Evolutionary conservation across 2,888 invertebrate species (phyloP), one percentile per base, ranked within the genome.

Genomic region (Stenotaenia linearis): DNA sequence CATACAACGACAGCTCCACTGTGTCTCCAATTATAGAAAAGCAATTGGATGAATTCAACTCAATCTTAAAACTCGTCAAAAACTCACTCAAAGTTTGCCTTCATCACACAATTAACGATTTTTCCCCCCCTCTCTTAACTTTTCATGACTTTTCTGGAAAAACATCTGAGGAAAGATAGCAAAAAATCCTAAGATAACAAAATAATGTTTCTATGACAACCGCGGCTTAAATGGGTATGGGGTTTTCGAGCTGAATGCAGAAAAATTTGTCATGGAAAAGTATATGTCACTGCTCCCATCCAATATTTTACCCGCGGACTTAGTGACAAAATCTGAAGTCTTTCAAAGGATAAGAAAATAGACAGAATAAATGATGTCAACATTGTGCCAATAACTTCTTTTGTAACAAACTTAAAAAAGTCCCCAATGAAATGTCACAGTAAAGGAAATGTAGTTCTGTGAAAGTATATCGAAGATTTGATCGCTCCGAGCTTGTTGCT

Each of bases 41-140:
- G 69, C 69, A 69, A 69, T 69, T 69, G 69, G 69, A 69, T 69
- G 69, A 69, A 69, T 69, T 69, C 69, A 69, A 69, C 69, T 69
- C 69, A 69, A 69, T 69, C 69, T 69, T 69, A 69, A 69, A 69
- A 69, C 69, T 69, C 69, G 69, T 69, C 69, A 69, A 69, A 69
- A 69, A 69, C 25, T 69, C 69, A 28, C 28, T 28, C 69, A 69
- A 69, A 69, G 10, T 28, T 69, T 69, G 12, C 69, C 69, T 28
- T 69, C 28, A 25, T 28, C 69, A 15, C 28, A 25, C 69, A 69
- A 69, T 69, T 69, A 69, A 69, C 69, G 28, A 69, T 69, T 69
- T 69, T 69, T 23, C 25, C 18, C 18, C 50, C 50, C 7, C 18
- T 50, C 50, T 32, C 9, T 32, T 6, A 21, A 7, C 50, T 18